Percentiles rank a stretch among this genome's conserved stretches.
phyloP scores from a whole-genome alignment of 2,113 vertebrate species.

The Trematocara nigrifrons region DNA sequence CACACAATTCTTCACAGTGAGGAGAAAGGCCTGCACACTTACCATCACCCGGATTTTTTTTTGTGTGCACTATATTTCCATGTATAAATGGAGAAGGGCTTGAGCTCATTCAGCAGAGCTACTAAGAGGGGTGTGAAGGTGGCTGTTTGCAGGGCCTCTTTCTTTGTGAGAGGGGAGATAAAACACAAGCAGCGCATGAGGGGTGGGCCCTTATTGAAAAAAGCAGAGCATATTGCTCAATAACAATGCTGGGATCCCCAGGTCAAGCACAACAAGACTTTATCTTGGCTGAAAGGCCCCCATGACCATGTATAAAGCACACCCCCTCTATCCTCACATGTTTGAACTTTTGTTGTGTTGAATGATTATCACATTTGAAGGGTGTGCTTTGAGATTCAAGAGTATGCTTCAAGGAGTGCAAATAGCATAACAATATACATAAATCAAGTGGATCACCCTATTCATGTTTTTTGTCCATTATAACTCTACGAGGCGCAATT shows the following conservation, averaged over 20 bases:
- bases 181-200: constrained; percentile 43
- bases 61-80: constrained; percentile 2
- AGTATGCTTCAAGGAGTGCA: neutral
- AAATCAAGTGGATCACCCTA: neutral
- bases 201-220: constrained; percentile 24
- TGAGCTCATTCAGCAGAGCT: constrained; percentile 17
- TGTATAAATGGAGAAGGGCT: constrained; percentile 29
- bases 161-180: constrained; percentile 46
- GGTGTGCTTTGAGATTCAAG: neutral
- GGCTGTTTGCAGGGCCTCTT: constrained; percentile 42
- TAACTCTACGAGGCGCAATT: neutral
- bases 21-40: constrained; percentile 5
- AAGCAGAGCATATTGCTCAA: constrained; percentile 43
- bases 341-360: neutral
- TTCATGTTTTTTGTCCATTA: neutral
- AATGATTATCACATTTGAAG: neutral
- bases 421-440: neutral
- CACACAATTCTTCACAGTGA: neutral
- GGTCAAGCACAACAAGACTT: constrained; percentile 25
- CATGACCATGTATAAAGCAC: neutral
- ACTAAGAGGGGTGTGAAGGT: constrained; percentile 49
- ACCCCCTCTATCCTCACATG: neutral
- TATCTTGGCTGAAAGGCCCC: constrained; percentile 8
- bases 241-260: constrained; percentile 24
- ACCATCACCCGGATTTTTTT: neutral